phyloP scores from a whole-genome alignment of 2,888 invertebrate genomes.

The Agrochola macilenta region DNA sequence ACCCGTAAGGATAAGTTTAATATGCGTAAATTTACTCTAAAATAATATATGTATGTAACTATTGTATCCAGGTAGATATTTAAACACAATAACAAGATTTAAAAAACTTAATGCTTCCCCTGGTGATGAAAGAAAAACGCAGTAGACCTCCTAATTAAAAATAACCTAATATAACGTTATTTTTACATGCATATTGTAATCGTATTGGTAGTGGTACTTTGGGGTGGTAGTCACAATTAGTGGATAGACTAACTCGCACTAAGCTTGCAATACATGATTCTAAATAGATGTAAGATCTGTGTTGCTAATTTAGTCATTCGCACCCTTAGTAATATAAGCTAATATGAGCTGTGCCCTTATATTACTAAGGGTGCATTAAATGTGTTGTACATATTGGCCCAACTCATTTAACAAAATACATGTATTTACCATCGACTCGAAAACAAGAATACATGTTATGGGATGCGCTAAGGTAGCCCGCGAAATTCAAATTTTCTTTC shows the following conservation, averaged over 20 bases:
- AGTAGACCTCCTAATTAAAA: neutral
- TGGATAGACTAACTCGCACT: slow-evolving; percentile 14
- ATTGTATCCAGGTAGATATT: neutral
- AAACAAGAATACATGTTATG: neutral
- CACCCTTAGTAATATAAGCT: too few species aligned
- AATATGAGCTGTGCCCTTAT: too few species aligned
- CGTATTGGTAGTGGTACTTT: slow-evolving; percentile 1
- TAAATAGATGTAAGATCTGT: slow-evolving; percentile 19
- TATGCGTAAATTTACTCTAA: neutral
- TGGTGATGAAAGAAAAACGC: neutral
- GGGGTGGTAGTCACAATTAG: slow-evolving; percentile 5
- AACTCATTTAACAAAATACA: neutral
- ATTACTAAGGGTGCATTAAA: too few species aligned
- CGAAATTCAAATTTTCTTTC: too few species aligned
- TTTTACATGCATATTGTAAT: slow-evolving; percentile 19
- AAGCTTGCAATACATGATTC: slow-evolving; percentile 18
- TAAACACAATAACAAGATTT: neutral
- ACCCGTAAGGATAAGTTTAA: neutral
- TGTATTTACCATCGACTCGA: neutral
- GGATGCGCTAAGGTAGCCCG: too few species aligned
- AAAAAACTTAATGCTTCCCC: neutral
- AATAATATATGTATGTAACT: slow-evolving; percentile 5
- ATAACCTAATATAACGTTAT: slow-evolving; percentile 3
- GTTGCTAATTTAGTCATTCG: neutral
- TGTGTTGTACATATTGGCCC: neutral